Percentiles rank a stretch among this genome's conserved stretches.
These are phyloP conservation scores for Eulemur coronatus DNA, from an alignment of 2,797 vertebrate genomes.

Conservation along the genomic window DNA sequence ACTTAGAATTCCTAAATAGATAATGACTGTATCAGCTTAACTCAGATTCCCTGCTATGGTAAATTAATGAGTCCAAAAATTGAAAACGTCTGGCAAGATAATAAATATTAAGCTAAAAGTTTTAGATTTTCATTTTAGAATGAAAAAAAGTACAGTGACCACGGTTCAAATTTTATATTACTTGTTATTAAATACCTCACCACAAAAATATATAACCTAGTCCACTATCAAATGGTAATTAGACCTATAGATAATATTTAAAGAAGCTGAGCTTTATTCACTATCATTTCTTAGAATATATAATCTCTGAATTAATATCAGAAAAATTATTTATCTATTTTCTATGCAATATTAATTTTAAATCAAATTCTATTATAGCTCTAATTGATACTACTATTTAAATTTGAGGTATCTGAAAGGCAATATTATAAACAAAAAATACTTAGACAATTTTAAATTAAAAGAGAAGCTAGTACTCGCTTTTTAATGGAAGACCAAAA, in stretches of 20 bases:
- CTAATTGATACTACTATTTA: background rate
- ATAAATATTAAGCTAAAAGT: background rate
- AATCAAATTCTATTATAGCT: background rate
- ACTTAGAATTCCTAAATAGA: conserved; percentile 66
- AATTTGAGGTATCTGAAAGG: background rate
- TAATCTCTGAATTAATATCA: background rate
- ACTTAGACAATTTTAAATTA: background rate
- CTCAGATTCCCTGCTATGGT: background rate
- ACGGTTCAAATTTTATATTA: background rate
- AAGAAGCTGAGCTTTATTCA: background rate
- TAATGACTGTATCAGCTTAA: conserved; percentile 55
- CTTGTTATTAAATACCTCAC: background rate
- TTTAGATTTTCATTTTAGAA: background rate
- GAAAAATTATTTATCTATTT: background rate
- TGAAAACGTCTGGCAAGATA: conserved; percentile 16
- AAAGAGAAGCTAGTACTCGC: background rate
- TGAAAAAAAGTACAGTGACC: background rate
- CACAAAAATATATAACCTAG: background rate
- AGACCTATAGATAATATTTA: background rate
- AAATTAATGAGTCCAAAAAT: conserved; percentile 26
- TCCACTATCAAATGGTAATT: background rate
- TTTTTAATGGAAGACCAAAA: background rate
- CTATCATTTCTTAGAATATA: background rate
- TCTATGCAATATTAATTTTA: background rate
- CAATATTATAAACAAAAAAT: background rate